Evolutionary conservation across 2,888 invertebrate genomes (phyloP), one percentile per base, ranked within the genome.

Genomic region (Hypomecis atomaria): DNA sequence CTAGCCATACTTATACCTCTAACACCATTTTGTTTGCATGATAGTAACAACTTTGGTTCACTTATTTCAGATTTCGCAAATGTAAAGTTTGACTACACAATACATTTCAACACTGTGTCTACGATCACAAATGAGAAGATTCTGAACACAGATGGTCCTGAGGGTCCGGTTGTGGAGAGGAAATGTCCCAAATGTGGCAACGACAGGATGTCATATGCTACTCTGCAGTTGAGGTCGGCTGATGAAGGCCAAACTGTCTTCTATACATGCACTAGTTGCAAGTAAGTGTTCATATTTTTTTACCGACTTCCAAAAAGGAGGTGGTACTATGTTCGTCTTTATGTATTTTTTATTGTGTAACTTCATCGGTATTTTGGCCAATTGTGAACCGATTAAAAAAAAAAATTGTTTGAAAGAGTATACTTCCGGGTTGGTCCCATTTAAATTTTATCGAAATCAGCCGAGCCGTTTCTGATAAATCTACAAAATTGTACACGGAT

Each of bases 211-310:
- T 97, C 97, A 0, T 99, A 99, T 85, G 97, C 98, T 5, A 99
- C 99, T 0, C 88, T 98, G 57, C 99, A 99, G 85, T 93, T 99
- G 36, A 93, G 99, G 74, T 99, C 99, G 0, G 99, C 99, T 23
- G 99, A 99, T 94, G 99, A 99, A 95, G 99, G 99, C 0, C 99
- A 99, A 87, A 99, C 99, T 0, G 98, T 99, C 3, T 99, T 99
- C 90, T 99, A 98, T 81, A 98, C 98, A 0, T 99, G 99, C 90
- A 95, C 96, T 23, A 96, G 96, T 81, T 99, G 99, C 96, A 96
- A 96, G 96, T 96, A 93, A 86, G 96, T 88, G 49, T 10, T 58
- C 53, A 59, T 50, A 36, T 40, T 7, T n/a, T 53, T 40, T n/a
- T n/a, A n/a, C n/a, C n/a, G n/a, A n/a, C n/a, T n/a, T n/a, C n/a